A percentile compares a stretch with the other conserved stretches of the same genome.
phyloP scores from a whole-genome alignment of 2,888 invertebrate species.

The Acronicta psi region DNA sequence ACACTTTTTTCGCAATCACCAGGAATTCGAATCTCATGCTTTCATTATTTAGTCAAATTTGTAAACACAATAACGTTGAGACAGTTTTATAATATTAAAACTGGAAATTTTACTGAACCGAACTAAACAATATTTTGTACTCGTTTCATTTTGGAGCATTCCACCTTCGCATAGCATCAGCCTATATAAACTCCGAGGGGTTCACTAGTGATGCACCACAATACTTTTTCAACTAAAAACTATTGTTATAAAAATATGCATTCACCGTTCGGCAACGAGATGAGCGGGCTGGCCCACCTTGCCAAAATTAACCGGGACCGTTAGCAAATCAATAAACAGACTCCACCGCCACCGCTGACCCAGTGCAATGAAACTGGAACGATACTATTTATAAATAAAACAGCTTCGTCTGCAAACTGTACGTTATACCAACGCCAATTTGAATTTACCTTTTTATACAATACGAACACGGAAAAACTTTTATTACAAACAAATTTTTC shows the following conservation, averaged over 20 bases:
- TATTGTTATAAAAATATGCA: conserved; percentile 28
- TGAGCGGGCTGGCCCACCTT: conserved; percentile 60
- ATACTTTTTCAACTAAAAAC: not conserved
- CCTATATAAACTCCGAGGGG: too few relatives aligned
- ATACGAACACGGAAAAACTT: conserved; percentile 72
- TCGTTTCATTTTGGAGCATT: too few relatives aligned
- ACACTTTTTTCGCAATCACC: too few relatives aligned
- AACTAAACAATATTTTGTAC: too few relatives aligned
- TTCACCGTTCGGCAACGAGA: conserved; percentile 18
- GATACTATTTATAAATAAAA: conserved; percentile 80
- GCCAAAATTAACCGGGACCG: conserved; percentile 83
- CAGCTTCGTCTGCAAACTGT: conserved; percentile 69
- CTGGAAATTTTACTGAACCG: too few relatives aligned
- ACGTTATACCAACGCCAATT: conserved; percentile 78
- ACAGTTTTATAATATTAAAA: too few relatives aligned
- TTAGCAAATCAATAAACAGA: conserved; percentile 85
- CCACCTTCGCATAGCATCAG: too few relatives aligned
- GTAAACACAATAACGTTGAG: too few relatives aligned
- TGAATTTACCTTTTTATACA: conserved; percentile 67
- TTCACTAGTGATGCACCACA: too few relatives aligned
- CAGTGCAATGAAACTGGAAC: conserved; percentile 80
- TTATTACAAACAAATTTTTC: conserved; percentile 53
- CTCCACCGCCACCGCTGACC: conserved; percentile 78
- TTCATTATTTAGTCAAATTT: too few relatives aligned
- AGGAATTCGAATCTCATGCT: too few relatives aligned